Evolutionary conservation across 2,113 vertebrate species (phyloP), one percentile per base, ranked within the genome.

Genomic region (Hydrolagus affinis): DNA sequence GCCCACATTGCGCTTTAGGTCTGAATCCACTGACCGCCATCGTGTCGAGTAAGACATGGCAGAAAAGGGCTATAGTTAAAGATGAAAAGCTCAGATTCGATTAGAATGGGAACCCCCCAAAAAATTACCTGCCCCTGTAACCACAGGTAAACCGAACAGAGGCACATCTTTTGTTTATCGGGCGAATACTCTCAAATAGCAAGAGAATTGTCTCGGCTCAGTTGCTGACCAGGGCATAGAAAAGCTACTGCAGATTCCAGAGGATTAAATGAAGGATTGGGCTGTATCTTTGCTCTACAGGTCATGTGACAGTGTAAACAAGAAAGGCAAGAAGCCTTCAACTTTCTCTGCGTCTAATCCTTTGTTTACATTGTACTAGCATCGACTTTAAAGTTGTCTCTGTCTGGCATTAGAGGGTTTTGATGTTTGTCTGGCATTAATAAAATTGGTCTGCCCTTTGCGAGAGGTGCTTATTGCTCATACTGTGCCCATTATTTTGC

Each of bases 361-460:
- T 91, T 89, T 93, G 92, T 93, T 92, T 92, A 92, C 89, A 89
- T 87, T 91, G 90, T 90, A 91, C 90, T 93, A 91, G 91, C 92
- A 90, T 90, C 90, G 89, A 91, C 89, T 91, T 90, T 91, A 89
- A 91, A 91, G 91, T 93, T 89, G 85, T 88, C 88, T 90, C 91
- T 90, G 91, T 93, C 91, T 91, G 89, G 88, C 90, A 90, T 92
- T 90, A 90, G 92, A 89, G 90, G 92, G 91, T 92, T 94, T 93
- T 94, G 93, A 94, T 91, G 92, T 92, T 94, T 86, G 89, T 90
- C 90, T 90, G 88, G 90, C 91, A 91, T 93, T 93, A 93, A 93
- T 92, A 90, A 91, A 93, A 93, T 92, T 91, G 92, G 90, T 91
- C 91, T 92, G 90, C 89, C 89, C 89, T 91, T 86, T 15, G 77